These are phyloP conservation scores for Agrotis ipsilon DNA, from an alignment of 2,888 invertebrate genomes.

Conservation along the genomic window DNA sequence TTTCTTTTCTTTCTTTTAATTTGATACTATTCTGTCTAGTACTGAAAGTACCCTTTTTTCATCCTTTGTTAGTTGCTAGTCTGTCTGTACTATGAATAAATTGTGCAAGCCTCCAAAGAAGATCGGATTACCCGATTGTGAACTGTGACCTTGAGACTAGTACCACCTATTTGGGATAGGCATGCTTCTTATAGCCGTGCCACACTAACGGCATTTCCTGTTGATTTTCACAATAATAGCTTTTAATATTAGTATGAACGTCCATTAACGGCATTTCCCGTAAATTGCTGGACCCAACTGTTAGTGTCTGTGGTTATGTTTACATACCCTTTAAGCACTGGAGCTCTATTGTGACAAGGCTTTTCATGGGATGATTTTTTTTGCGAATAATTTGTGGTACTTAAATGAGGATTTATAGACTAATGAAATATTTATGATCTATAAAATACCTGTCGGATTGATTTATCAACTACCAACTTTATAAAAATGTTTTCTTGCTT, in stretches of 20 bases:
- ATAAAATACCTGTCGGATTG: not conserved
- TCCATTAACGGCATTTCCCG: too few relatives aligned
- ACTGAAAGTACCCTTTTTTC: too few relatives aligned
- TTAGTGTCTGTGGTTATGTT: not conserved
- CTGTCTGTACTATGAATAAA: not conserved
- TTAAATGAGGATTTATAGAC: not conserved
- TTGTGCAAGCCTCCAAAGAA: not conserved
- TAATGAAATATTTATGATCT: not conserved
- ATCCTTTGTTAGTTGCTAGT: not conserved
- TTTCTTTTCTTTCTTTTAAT: too few relatives aligned
- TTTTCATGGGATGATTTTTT: not conserved
- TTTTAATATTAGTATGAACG: too few relatives aligned
- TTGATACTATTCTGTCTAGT: not conserved
- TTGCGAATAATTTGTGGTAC: not conserved
- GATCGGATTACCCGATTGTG: not conserved
- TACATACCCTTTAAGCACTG: conserved; percentile 10
- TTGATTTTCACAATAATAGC: too few relatives aligned
- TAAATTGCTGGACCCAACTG: too few relatives aligned
- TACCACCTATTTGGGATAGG: conserved; percentile 17
- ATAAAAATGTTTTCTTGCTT: not conserved
- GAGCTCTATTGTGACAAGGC: conserved; percentile 2
- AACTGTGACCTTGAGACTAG: conserved; percentile 9
- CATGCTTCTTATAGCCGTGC: not conserved
- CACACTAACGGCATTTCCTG: too few relatives aligned
- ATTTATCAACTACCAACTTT: not conserved